Conservation (phyloP, 2,888 invertebrate genomes). For the Silvanus unidentatus region DNA sequence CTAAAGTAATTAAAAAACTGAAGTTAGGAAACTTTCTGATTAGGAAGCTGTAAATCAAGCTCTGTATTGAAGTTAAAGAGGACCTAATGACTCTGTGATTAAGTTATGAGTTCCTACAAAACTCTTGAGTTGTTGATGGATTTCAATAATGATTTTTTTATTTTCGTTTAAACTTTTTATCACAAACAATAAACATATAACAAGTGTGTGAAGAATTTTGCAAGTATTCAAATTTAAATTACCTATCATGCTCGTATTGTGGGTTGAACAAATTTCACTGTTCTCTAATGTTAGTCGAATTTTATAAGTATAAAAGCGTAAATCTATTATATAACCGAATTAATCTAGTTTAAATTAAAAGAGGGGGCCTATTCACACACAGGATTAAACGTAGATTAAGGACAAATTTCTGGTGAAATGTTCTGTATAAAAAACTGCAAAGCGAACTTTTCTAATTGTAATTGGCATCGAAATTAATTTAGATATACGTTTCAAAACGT, state of each 20-base stretch:
- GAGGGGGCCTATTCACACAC: background rate
- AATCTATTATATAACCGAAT: too few species aligned
- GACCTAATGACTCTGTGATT: constrained; percentile 33
- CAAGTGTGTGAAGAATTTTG: too few species aligned
- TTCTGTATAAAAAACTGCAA: constrained; percentile 5
- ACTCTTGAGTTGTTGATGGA: constrained; percentile 3
- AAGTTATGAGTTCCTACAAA: constrained; percentile 24
- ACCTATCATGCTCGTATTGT: too few species aligned
- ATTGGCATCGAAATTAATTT: constrained; percentile 2
- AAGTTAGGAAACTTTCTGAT: constrained; percentile 33
- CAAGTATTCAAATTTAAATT: too few species aligned
- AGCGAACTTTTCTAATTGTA: constrained; percentile 2
- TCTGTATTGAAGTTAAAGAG: constrained; percentile 34
- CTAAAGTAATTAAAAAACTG: constrained; percentile 25
- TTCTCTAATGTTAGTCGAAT: too few species aligned
- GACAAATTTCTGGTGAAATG: constrained; percentile 9
- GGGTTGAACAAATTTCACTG: too few species aligned
- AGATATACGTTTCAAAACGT: background rate
- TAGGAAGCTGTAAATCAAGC: constrained; percentile 35
- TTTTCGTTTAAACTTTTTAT: background rate
- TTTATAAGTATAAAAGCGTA: too few species aligned
- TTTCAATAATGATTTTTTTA: constrained; percentile 4
- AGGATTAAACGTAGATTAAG: constrained; percentile 8
- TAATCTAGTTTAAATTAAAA: constrained; percentile 1
- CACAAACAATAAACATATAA: too few species aligned